Conservation (phyloP, 2,113 vertebrate genomes). For the Morone saxatilis region DNA sequence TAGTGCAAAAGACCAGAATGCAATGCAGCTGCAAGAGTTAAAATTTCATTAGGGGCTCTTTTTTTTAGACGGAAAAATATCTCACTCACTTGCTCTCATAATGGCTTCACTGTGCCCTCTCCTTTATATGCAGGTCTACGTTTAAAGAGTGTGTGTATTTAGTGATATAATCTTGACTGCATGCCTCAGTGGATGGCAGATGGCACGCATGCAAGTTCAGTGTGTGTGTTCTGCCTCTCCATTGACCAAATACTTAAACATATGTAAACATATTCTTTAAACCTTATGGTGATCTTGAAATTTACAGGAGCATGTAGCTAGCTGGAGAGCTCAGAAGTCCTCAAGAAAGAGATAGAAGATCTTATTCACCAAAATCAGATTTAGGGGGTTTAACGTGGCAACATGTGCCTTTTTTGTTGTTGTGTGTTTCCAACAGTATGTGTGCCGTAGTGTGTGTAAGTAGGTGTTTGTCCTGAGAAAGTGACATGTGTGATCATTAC, state of each 20-base stretch:
- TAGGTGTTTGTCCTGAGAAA: constrained; percentile 4
- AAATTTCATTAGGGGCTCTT: background rate
- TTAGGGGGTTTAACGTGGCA: background rate
- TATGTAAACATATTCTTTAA: background rate
- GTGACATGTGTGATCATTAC: constrained; percentile 47
- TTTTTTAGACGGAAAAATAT: too few species aligned
- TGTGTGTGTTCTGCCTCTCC: background rate
- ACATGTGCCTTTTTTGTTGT: background rate
- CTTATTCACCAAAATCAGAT: constrained; percentile 15
- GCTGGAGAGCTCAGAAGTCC: background rate
- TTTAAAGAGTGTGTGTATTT: background rate
- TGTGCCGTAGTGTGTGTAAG: background rate
- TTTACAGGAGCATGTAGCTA: background rate
- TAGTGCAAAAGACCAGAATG: background rate
- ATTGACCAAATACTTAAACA: background rate
- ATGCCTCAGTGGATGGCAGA: background rate
- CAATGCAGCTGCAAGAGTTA: background rate
- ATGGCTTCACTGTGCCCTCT: background rate
- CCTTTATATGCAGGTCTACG: background rate
- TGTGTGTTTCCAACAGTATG: background rate
- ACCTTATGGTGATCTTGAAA: background rate
- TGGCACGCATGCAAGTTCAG: background rate
- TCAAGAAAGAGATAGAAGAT: background rate
- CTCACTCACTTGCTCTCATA: background rate
- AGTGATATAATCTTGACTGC: background rate